Evolutionary conservation across 2,797 vertebrate genomes (phyloP).

Genomic region (Macrochelys suwanniensis): DNA sequence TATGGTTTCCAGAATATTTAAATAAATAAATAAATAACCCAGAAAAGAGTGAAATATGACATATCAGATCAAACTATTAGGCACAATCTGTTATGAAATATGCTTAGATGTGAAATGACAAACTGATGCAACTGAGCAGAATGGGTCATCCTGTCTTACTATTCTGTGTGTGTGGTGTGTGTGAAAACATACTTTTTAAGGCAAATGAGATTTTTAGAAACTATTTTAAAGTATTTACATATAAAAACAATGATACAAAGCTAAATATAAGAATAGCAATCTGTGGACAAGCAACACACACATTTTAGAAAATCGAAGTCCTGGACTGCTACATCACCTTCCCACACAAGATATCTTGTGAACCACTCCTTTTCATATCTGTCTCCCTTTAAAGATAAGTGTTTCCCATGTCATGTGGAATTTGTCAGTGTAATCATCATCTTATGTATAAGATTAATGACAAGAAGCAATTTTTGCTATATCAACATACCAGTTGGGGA

Average conservation of each 20-base stretch:
- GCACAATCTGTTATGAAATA: background rate
- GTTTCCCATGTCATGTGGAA: background rate
- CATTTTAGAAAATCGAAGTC: background rate
- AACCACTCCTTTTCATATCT: background rate
- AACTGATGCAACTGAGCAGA: background rate
- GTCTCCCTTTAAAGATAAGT: background rate
- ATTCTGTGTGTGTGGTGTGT: background rate
- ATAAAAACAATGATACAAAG: background rate
- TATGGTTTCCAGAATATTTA: background rate
- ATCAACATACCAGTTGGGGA: background rate
- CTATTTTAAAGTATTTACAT: background rate
- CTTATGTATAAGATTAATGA: no score
- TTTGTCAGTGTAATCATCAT: background rate
- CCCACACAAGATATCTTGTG: background rate
- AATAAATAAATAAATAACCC: background rate
- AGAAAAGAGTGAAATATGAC: background rate
- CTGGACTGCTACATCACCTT: background rate
- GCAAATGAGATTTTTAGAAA: background rate
- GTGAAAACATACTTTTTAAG: background rate
- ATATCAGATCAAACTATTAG: background rate
- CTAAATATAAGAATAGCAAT: background rate
- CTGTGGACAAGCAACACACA: background rate
- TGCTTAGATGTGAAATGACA: background rate
- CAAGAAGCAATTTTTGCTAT: no score
- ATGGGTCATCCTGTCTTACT: background rate